Evolutionary conservation across 2,888 invertebrate genomes (phyloP).

Genomic region (Athalia cordata): DNA sequence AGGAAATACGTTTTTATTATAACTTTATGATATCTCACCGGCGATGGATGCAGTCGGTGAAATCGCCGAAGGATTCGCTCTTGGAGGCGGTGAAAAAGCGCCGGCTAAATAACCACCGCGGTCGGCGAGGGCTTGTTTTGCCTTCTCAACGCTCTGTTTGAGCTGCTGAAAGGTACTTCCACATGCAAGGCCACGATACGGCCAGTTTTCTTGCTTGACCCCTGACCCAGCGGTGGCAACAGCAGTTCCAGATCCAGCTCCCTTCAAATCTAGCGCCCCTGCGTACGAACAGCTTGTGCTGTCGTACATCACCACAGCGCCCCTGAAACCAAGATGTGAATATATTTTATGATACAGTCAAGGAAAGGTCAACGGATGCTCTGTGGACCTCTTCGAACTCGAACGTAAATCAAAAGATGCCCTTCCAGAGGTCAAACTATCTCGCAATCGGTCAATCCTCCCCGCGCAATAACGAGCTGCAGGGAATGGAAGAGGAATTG

Average conservation of each 20-base stretch:
- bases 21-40: conserved; percentile 61
- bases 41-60: conserved; percentile 70
- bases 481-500: neutral
- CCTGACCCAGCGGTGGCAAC: conserved; percentile 67
- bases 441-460: conserved; percentile 30
- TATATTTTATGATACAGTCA: conserved; percentile 2
- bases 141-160: conserved; percentile 93
- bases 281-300: conserved; percentile 92
- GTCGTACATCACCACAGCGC: conserved; percentile 86
- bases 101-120: conserved; percentile 70
- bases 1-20: too few relatives aligned
- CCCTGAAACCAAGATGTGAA: conserved; percentile 59
- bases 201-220: conserved; percentile 73
- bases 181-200: conserved; percentile 82
- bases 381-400: conserved; percentile 16
- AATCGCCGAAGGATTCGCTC: conserved; percentile 69
- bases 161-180: conserved; percentile 92
- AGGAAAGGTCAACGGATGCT: conserved; percentile 13
- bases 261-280: conserved; percentile 86
- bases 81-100: conserved; percentile 71
- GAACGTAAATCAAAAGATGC: conserved; percentile 29
- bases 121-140: conserved; percentile 84
- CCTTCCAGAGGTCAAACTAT: neutral
- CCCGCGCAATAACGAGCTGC: neutral
- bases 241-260: conserved; percentile 71